Base-by-base conservation (phyloP, 2,888 invertebrate species). In the Nasonovia ribisnigri region DNA sequence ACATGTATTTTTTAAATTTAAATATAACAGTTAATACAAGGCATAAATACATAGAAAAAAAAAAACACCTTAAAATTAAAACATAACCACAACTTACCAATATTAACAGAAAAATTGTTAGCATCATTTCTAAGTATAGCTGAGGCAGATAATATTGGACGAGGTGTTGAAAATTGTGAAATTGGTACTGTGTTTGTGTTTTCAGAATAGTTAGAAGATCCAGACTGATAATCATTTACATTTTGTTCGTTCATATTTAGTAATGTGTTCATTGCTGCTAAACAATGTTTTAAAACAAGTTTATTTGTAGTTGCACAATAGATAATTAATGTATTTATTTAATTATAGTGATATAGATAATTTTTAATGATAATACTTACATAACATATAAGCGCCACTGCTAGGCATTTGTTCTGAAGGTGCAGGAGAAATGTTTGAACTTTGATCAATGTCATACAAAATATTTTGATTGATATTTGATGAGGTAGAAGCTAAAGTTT, bases 201-300 rank as follows among this genome's bases (percentile, higher is more conserved):
- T 29, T 67, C n/a, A 67, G 67, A 67, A 67, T 13, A 67, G 3
- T 13, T 67, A 67, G n/a, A n/a, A 67, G 3, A n/a, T 84, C 2
- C 84, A 84, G 84, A 84, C 84, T 84, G 24, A 84, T 84, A 84
- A 84, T 46, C 46, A 29, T 46, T 86, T 86, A 46, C 3, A 86
- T 86, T 11, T 86, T 86, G 29, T 24, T 86, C 43, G 29, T 46
- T 46, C 11, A 86, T 86, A 29, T 86, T 46, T 29, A 86, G 86
- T 29, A 86, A 86, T 43, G 86, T 86, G 26, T 86, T 86, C 42
- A 86, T 26, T 43, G 46, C 86, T 10, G 86, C 86, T 86, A 86
- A 86, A 86, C 43, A 43, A 86, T 1, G 0, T 20, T 84, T 84
- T 11, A 84, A 84, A 84, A 77, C 60, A 60, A 29, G 26, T 57